Base-by-base conservation (phyloP, 2,888 invertebrate species). In the Craniophora ligustri region DNA sequence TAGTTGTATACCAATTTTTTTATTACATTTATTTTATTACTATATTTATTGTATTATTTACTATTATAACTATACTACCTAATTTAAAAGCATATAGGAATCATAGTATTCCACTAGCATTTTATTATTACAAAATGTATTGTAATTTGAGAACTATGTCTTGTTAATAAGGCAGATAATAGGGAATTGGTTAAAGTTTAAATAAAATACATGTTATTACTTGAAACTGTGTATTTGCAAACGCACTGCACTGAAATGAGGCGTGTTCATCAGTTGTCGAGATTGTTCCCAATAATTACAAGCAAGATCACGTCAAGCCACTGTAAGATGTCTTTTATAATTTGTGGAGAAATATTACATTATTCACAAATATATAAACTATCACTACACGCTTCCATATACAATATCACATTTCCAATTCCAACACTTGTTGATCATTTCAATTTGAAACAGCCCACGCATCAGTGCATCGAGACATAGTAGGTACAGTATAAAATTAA, bases 1-100 rank as follows among this genome's bases (percentile, higher is more conserved):
- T 81, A 78, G 75, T 76, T 66, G 62, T 76, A 72, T 78, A 75
- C 68, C 61, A 63, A 72, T 58, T 59, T 42, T 72, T 71, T 68
- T 69, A 62, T 68, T 78, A 70, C 64, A 69, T 76, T 79, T 77
- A 76, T 70, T 40, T 26, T 67, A 72, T 67, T 73, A 65, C 32
- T 50, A 45, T 46, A 40, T 57, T 28, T 16, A 8, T 58, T 48
- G 64, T 66, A 15, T 65, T 41, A 45, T 56, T 71, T 39, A 1
- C n/a, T n/a, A 26, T 26, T 30, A 16, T 0, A 2, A 18, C 7
- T 13, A n/a, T 13, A 32, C 3, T 19, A 19, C 3, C 26, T 2
- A 7, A 19, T 0, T n/a, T n/a, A n/a, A n/a, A n/a, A n/a, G n/a
- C n/a, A n/a, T n/a, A n/a, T n/a, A n/a, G n/a, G n/a, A n/a, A n/a